Conservation (phyloP, 2,113 vertebrate genomes). For the Perccottus glenii region DNA sequence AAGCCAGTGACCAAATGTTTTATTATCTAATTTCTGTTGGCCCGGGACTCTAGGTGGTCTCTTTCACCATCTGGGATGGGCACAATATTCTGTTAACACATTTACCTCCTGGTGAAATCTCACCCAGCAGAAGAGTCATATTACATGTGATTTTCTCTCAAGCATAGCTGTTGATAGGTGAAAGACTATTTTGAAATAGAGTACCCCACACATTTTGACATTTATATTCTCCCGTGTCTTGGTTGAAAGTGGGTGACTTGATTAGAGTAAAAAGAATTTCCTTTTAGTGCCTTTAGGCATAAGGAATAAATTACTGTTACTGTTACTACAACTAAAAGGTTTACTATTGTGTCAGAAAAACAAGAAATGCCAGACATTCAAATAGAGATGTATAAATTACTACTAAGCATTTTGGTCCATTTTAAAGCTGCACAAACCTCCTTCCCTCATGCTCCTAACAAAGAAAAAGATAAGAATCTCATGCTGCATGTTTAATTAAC, state of each 20-base stretch:
- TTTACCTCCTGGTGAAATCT: not conserved
- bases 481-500: not conserved
- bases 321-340: slow-evolving; percentile 18
- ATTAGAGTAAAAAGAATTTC: slow-evolving; percentile 40
- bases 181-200: slow-evolving; percentile 43
- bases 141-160: slow-evolving; percentile 11
- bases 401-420: not conserved
- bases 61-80: not conserved
- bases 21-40: not conserved
- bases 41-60: not conserved
- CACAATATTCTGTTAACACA: slow-evolving; percentile 12
- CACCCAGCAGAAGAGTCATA: slow-evolving; percentile 5
- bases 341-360: slow-evolving; percentile 15
- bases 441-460: too few relatives aligned
- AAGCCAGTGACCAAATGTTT: not conserved
- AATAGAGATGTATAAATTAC: not conserved
- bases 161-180: slow-evolving; percentile 30
- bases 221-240: slow-evolving; percentile 43
- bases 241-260: slow-evolving; percentile 42
- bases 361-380: slow-evolving; percentile 11
- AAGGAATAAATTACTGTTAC: slow-evolving; percentile 36
- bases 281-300: slow-evolving; percentile 25
- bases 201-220: slow-evolving; percentile 45
- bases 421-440: too few relatives aligned
- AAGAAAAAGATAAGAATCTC: too few relatives aligned